Percentiles rank a stretch among this genome's conserved stretches.
Conservation (phyloP, 2,888 invertebrate genomes). For the Tillus elongatus region DNA sequence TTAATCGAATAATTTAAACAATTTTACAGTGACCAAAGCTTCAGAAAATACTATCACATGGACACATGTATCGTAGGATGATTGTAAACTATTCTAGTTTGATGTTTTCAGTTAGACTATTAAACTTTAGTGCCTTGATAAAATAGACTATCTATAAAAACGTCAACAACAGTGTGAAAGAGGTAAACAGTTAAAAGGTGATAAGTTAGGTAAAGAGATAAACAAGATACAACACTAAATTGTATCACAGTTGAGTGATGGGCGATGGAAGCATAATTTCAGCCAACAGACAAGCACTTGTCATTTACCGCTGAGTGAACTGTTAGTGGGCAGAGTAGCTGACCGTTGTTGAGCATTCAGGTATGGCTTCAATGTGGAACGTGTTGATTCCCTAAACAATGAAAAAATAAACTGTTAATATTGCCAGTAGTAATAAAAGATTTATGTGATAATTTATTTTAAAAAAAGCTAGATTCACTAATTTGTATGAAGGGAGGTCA, state of each 20-base stretch:
- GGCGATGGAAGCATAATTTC: constrained; percentile 9
- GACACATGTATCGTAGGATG: no score
- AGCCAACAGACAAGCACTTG: constrained; percentile 19
- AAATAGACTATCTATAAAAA: constrained; percentile 22
- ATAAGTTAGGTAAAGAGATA: constrained; percentile 7
- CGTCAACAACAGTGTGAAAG: constrained; percentile 20
- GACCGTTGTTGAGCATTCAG: constrained; percentile 71
- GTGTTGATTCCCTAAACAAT: constrained; percentile 63
- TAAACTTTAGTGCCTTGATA: constrained; percentile 21
- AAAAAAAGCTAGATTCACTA: no score
- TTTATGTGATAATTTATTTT: no score
- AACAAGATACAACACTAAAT: constrained; percentile 10
- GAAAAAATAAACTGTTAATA: background rate
- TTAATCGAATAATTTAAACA: no score
- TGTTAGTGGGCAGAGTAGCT: constrained; percentile 79
- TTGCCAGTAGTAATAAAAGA: no score
- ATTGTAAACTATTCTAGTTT: no score
- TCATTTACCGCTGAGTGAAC: constrained; percentile 57
- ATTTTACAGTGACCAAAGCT: no score
- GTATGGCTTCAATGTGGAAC: constrained; percentile 66
- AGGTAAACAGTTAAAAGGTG: constrained; percentile 14
- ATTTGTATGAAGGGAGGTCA: no score
- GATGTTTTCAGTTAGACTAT: no score
- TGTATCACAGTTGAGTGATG: constrained; percentile 23
- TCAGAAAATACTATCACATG: no score